Percentiles rank a stretch among this genome's conserved stretches.
These are phyloP conservation scores for western clawed frog (Xenopus tropicalis) DNA, from an alignment of 2,113 vertebrate species.

Conservation along the genomic window UCB_Xtro_10.0 CM004452.2:16903501-16904000, in stretches of 20 bases:
- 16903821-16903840: conserved; percentile 34
- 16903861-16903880: conserved; percentile 40
- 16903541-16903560: too few relatives aligned
- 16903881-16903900: conserved; percentile 33
- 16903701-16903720: conserved; percentile 8
- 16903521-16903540: too few relatives aligned
- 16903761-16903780: conserved; percentile 16
- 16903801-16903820: conserved; percentile 38
- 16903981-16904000: not conserved
- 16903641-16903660: too few relatives aligned
- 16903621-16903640: too few relatives aligned
- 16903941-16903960: conserved; percentile 24
- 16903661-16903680: not conserved
- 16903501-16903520: too few relatives aligned
- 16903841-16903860: conserved; percentile 42
- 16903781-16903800: conserved; percentile 20
- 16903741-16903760: not conserved
- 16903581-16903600: too few relatives aligned
- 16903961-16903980: not conserved
- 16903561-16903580: too few relatives aligned
- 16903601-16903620: too few relatives aligned
- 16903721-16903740: conserved; percentile 13
- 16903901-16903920: conserved; percentile 24
- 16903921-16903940: conserved; percentile 10
- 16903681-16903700: not conserved